A percentile compares a stretch with the other conserved stretches of the same genome.
Conservation (phyloP, 2,888 invertebrate genomes). For the Phyto melanocephala region DNA sequence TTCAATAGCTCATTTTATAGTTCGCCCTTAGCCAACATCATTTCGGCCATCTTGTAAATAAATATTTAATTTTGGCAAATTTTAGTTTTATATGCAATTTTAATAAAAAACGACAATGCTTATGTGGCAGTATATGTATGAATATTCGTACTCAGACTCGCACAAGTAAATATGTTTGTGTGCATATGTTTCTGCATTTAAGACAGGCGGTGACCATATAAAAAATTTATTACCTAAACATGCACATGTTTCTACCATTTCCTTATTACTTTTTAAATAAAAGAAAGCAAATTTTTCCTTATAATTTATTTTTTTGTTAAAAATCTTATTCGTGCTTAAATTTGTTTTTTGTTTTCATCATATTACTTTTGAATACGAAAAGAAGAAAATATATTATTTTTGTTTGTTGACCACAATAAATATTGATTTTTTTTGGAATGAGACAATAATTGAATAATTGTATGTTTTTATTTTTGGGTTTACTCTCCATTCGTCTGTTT, state of each 20-base stretch:
- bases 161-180: background rate
- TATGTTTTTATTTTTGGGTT: background rate
- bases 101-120: background rate
- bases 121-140: too few species aligned
- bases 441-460: background rate
- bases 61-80: background rate
- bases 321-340: background rate
- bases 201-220: conserved; percentile 37
- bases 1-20: background rate
- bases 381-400: background rate
- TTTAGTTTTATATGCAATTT: background rate
- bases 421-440: background rate
- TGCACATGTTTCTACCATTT: conserved; percentile 21
- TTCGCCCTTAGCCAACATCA: background rate
- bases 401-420: background rate
- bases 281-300: background rate
- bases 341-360: background rate
- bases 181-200: background rate
- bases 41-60: background rate
- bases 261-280: conserved; percentile 9
- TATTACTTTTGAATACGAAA: background rate
- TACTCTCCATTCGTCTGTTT: background rate
- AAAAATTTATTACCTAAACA: conserved; percentile 46
- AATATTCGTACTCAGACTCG: background rate
- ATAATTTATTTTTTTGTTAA: background rate